Percentiles rank a stretch among this genome's conserved stretches.
Evolutionary conservation across 2,888 invertebrate genomes (phyloP).

Genomic region (Morpho deidamia): DNA sequence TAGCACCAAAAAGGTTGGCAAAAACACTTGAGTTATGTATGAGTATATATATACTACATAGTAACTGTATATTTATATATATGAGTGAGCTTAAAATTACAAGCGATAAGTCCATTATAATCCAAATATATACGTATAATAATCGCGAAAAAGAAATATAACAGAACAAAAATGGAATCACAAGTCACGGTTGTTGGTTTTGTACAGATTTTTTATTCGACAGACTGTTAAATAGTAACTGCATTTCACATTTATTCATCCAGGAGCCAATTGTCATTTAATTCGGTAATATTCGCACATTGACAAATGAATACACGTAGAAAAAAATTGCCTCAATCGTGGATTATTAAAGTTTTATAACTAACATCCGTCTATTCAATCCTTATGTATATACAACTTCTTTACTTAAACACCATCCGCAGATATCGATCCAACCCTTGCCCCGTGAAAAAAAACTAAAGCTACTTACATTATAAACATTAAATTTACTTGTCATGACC

Average conservation of each 20-base stretch:
- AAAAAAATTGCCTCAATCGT: constrained; percentile 36
- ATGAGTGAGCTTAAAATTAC: too few relatives aligned
- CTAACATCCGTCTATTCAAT: constrained; percentile 38
- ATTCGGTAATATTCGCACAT: constrained; percentile 64
- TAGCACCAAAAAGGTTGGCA: too few relatives aligned
- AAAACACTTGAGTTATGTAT: too few relatives aligned
- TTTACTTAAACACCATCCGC: constrained; percentile 43
- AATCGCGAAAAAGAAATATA: constrained; percentile 26
- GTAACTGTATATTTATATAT: too few relatives aligned
- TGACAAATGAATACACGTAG: constrained; percentile 41
- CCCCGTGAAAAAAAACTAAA: constrained; percentile 52
- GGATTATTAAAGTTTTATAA: constrained; percentile 37
- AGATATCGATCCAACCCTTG: constrained; percentile 43
- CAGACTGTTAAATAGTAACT: constrained; percentile 73
- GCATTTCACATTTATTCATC: constrained; percentile 61
- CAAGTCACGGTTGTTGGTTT: constrained; percentile 63
- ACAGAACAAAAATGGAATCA: constrained; percentile 51
- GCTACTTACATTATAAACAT: constrained; percentile 4
- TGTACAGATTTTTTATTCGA: constrained; percentile 76
- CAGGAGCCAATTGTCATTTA: constrained; percentile 54
- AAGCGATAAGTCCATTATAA: too few relatives aligned
- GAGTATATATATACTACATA: too few relatives aligned
- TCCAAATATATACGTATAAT: background rate
- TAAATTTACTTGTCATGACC: background rate
- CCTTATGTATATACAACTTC: constrained; percentile 66